Conservation (phyloP, 2,113 vertebrate species). For the rat (Rattus norvegicus) region DNA sequence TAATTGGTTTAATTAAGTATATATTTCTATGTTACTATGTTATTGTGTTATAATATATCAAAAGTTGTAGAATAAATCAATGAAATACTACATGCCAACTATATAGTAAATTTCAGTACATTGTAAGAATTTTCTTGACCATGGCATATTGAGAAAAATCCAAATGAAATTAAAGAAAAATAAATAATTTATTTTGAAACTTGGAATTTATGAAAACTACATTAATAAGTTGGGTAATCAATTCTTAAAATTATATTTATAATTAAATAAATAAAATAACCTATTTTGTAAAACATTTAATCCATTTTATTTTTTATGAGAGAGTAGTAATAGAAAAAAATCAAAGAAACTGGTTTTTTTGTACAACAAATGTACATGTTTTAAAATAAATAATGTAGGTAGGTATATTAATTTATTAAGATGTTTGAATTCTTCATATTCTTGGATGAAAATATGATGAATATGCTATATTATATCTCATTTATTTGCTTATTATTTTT, state of each 20-base stretch:
- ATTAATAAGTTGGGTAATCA: not conserved
- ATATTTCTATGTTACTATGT: not conserved
- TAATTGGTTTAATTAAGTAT: not conserved
- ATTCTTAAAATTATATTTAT: not conserved
- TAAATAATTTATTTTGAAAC: not conserved
- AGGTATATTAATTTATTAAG: no score
- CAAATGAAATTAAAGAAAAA: not conserved
- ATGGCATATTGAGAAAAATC: not conserved
- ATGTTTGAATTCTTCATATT: no score
- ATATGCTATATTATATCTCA: not conserved
- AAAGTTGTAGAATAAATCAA: not conserved
- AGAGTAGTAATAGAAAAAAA: not conserved
- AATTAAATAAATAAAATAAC: not conserved
- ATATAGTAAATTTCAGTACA: not conserved
- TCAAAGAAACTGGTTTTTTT: not conserved
- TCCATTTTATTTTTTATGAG: not conserved
- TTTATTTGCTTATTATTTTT: not conserved
- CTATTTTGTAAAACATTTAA: not conserved
- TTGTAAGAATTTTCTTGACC: not conserved
- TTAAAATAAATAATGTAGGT: not conserved
- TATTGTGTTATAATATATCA: not conserved
- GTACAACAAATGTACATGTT: not conserved
- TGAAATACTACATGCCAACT: not conserved
- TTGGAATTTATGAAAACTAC: not conserved
- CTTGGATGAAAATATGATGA: no score